A percentile compares a stretch with the other conserved stretches of the same genome.
Conservation (phyloP, 2,888 invertebrate species). For the Erannis defoliaria region DNA sequence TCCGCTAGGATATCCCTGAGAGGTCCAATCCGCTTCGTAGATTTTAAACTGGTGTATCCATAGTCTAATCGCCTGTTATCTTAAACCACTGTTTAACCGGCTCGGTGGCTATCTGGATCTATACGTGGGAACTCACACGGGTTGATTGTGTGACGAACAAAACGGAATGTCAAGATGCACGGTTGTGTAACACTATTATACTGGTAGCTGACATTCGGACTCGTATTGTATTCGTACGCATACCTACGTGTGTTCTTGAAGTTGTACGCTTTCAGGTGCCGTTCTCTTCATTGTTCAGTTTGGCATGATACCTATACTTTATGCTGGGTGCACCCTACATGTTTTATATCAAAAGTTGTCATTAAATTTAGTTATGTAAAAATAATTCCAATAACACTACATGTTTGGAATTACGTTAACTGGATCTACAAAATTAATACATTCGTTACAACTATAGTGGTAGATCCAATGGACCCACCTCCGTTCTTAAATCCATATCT, state of each 20-base stretch:
- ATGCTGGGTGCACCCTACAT: too few species aligned
- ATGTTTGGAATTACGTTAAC: too few species aligned
- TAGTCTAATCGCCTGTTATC: conserved; percentile 64
- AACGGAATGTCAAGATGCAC: conserved; percentile 84
- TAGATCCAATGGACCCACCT: too few species aligned
- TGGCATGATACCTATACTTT: background rate
- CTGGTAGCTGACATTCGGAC: conserved; percentile 72
- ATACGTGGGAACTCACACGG: conserved; percentile 80
- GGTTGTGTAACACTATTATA: conserved; percentile 71
- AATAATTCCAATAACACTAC: too few species aligned
- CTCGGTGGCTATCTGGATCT: conserved; percentile 62
- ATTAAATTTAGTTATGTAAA: too few species aligned
- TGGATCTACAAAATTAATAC: too few species aligned
- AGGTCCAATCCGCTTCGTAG: conserved; percentile 12
- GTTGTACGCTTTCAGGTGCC: conserved; percentile 54
- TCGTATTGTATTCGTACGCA: conserved; percentile 57
- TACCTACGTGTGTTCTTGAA: conserved; percentile 65
- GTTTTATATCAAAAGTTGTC: too few species aligned
- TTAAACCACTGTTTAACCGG: conserved; percentile 68
- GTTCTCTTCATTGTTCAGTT: conserved; percentile 57
- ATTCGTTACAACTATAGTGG: too few species aligned
- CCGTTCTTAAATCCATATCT: too few species aligned
- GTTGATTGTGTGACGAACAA: conserved; percentile 74
- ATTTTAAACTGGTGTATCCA: conserved; percentile 37
- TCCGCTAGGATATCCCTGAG: conserved; percentile 16